Evolutionary conservation across 2,888 invertebrate species (phyloP), one percentile per base, ranked within the genome.

Genomic region (Spilosoma lubricipeda): DNA sequence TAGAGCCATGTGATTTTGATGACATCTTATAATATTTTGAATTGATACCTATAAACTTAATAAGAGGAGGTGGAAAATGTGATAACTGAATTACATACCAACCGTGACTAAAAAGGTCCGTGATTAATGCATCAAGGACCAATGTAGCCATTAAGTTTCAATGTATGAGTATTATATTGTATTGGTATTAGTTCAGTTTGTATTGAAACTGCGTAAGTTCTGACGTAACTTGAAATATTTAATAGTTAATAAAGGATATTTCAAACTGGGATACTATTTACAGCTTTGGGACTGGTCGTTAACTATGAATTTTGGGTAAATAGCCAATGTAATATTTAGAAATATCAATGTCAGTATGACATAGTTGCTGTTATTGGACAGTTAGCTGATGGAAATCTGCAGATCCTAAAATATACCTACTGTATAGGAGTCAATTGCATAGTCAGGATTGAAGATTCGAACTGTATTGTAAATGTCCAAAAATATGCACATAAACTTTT

Each of bases 171-270:
- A 5, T 23, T 20, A 52, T 52, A 67, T 56, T 56, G 27, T 67
- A 67, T 72, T 42, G 33, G n/a, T 42, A 36, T 67, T 27, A 27
- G 23, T 67, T 73, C 67, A 75, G 71, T 71, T 52, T 30, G 72
- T 77, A 79, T 71, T 64, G 64, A 63, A 79, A 79, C 78, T 77
- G 77, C 79, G 76, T 70, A 82, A 83, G 39, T 83, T 81, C 65
- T 33, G 70, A 74, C 48, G 56, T 68, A 73, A 70, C 74, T 77
- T 75, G 67, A 71, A 70, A 76, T 83, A 81, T 81, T 81, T 72
- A 76, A 56, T 76, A 77, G 75, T 73, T 67, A 64, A 56, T 75
- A 78, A 71, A 39, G 67, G 13, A 7, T 33, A 23, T 67, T 70
- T 73, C 70, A 74, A 20, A 68, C 20, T 56, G 13, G 11, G 5